Evolutionary conservation across 2,113 vertebrate species (phyloP).

Genomic region (Panthera uncia): DNA sequence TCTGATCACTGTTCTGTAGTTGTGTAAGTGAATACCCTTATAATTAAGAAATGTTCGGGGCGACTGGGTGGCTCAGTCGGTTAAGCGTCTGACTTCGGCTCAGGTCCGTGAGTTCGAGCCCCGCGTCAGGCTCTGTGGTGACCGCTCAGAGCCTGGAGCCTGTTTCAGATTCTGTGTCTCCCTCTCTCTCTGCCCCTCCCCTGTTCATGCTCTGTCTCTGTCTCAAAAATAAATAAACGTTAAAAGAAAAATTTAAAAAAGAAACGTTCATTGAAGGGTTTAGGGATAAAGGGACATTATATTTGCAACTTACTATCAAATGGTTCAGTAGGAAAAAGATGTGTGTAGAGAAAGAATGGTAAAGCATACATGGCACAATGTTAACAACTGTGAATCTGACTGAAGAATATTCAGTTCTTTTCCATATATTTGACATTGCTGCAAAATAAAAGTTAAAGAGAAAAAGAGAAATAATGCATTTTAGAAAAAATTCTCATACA

Average conservation of each 20-base stretch:
- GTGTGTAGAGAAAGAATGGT: neutral
- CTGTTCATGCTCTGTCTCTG: too few species aligned
- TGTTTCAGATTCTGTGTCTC: too few species aligned
- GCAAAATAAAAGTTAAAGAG: constrained; percentile 17
- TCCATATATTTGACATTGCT: neutral
- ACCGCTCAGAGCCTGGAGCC: too few species aligned
- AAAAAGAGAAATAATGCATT: neutral
- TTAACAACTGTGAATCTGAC: neutral
- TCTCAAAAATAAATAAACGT: too few species aligned
- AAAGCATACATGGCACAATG: neutral
- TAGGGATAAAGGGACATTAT: neutral
- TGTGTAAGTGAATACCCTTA: neutral
- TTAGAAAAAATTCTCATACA: neutral
- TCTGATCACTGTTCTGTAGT: neutral
- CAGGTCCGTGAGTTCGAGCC: too few species aligned
- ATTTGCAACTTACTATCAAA: neutral
- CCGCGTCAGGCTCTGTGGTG: too few species aligned
- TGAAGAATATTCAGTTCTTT: neutral
- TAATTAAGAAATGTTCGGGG: neutral
- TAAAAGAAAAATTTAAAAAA: neutral
- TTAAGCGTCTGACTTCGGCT: too few species aligned
- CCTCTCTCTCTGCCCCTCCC: too few species aligned
- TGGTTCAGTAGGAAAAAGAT: neutral
- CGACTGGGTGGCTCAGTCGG: too few species aligned
- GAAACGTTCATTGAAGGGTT: neutral